phyloP scores from a whole-genome alignment of 2,888 invertebrate species.

The Pocota personata region DNA sequence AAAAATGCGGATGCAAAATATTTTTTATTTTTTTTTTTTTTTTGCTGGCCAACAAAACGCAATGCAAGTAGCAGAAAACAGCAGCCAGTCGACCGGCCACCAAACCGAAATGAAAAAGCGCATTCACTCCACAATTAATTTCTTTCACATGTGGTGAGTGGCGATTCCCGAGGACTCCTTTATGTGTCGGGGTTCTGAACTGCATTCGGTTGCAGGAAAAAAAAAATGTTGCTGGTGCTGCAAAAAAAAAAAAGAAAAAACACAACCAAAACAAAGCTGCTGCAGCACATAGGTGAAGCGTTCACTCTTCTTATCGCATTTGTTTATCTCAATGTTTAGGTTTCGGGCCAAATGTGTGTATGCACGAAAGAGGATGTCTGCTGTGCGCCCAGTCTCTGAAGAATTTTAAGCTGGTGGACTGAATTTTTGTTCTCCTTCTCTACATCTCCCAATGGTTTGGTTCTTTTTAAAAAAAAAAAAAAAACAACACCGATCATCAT shows the following conservation, averaged over 20 bases:
- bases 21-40: slow-evolving; percentile 19
- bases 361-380: slow-evolving; percentile 64
- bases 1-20: slow-evolving; percentile 65
- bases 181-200: slow-evolving; percentile 31
- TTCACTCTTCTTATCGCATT: slow-evolving; percentile 72
- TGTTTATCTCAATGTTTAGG: slow-evolving; percentile 74
- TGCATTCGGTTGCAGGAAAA: slow-evolving; percentile 49
- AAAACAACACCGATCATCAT: slow-evolving; percentile 57
- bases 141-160: slow-evolving; percentile 69
- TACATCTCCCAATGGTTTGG: slow-evolving; percentile 32
- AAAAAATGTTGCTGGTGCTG: slow-evolving; percentile 27
- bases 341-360: slow-evolving; percentile 70
- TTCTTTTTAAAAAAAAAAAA: slow-evolving; percentile 27
- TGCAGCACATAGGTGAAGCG: slow-evolving; percentile 70
- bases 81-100: slow-evolving; percentile 26
- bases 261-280: slow-evolving; percentile 65
- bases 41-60: slow-evolving; percentile 43
- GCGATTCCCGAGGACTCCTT: slow-evolving; percentile 55
- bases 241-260: slow-evolving; percentile 14
- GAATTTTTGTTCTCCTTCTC: slow-evolving; percentile 45
- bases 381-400: slow-evolving; percentile 61
- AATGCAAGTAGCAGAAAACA: slow-evolving; percentile 43
- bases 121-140: slow-evolving; percentile 73
- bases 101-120: slow-evolving; percentile 62
- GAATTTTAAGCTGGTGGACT: slow-evolving; percentile 64